phyloP scores from a whole-genome alignment of 2,888 invertebrate species.

The Eumacrocentrus americanus region DNA sequence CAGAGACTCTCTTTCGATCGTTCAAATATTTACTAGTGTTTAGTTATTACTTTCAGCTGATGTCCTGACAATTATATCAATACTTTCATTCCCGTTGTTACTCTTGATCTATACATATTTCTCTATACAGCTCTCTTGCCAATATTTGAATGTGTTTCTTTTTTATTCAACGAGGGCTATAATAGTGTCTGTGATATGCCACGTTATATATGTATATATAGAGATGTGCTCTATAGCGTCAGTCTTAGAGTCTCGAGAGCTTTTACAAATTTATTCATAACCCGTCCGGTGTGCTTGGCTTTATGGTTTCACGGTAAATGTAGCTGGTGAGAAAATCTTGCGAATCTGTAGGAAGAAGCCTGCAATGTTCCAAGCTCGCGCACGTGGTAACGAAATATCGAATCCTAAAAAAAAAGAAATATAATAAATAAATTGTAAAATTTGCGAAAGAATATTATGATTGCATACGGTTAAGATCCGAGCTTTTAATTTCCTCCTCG shows the following conservation, averaged over 20 bases:
- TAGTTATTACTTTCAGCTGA: no score
- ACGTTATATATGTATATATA: neutral
- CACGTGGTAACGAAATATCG: conserved; percentile 3
- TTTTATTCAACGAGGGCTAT: no score
- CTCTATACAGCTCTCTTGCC: no score
- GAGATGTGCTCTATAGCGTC: conserved; percentile 13
- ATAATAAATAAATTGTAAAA: no score
- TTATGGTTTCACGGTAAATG: conserved; percentile 32
- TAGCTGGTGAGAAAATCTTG: conserved; percentile 29
- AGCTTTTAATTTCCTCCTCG: conserved; percentile 12
- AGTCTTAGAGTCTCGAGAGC: conserved; percentile 29
- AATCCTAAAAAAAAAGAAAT: neutral
- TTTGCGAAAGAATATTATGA: no score
- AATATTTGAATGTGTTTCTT: no score
- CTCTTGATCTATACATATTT: no score
- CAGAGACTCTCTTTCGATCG: no score
- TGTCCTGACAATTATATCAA: no score
- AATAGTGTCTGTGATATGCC: neutral
- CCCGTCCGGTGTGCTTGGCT: conserved; percentile 31
- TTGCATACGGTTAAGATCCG: neutral
- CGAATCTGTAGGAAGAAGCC: conserved; percentile 6
- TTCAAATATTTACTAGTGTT: neutral
- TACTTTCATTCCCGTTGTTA: no score
- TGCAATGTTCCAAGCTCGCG: neutral
- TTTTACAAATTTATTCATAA: conserved; percentile 43